A percentile compares a stretch with the other conserved stretches of the same genome.
Conservation (phyloP, 2,888 invertebrate genomes). For the Aradus depressus region DNA sequence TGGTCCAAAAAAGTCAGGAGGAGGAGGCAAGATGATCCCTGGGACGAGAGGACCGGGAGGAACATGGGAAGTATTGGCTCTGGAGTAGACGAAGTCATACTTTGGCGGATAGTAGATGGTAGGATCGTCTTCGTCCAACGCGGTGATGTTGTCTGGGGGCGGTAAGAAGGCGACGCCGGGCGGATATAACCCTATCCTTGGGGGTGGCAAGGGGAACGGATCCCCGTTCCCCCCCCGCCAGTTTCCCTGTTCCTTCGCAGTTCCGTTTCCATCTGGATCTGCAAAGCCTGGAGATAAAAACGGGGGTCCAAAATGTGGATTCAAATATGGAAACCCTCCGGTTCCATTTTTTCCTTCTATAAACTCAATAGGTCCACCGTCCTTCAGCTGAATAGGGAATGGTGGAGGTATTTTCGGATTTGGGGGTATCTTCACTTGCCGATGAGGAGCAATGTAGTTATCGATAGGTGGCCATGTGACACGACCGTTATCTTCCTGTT, state of each 20-base stretch:
- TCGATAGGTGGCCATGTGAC: conserved; percentile 67
- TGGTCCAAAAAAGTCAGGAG: conserved; percentile 73
- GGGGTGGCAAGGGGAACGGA: conserved; percentile 36
- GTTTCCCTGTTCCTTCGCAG: conserved; percentile 45
- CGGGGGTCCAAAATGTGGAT: conserved; percentile 32
- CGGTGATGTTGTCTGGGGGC: conserved; percentile 51
- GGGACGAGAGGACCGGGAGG: conserved; percentile 79
- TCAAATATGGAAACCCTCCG: conserved; percentile 43
- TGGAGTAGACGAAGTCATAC: conserved; percentile 74
- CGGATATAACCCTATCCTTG: conserved; percentile 48
- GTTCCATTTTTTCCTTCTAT: conserved; percentile 62
- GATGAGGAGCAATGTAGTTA: conserved; percentile 66
- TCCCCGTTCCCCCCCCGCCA: conserved; percentile 49
- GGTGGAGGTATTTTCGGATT: conserved; percentile 81
- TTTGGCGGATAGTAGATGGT: conserved; percentile 85
- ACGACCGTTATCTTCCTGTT: conserved; percentile 27
- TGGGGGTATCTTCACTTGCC: conserved; percentile 73
- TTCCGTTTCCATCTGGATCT: conserved; percentile 10
- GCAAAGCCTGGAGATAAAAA: conserved; percentile 23
- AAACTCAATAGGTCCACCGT: conserved; percentile 77
- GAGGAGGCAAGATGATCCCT: conserved; percentile 77
- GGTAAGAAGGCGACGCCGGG: conserved; percentile 48
- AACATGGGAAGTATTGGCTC: conserved; percentile 61
- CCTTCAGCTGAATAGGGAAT: conserved; percentile 81
- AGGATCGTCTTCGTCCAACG: conserved; percentile 82